A percentile compares a stretch with the other conserved stretches of the same genome.
Evolutionary conservation across 2,888 invertebrate genomes (phyloP).

Genomic region (Tachina grossa): DNA sequence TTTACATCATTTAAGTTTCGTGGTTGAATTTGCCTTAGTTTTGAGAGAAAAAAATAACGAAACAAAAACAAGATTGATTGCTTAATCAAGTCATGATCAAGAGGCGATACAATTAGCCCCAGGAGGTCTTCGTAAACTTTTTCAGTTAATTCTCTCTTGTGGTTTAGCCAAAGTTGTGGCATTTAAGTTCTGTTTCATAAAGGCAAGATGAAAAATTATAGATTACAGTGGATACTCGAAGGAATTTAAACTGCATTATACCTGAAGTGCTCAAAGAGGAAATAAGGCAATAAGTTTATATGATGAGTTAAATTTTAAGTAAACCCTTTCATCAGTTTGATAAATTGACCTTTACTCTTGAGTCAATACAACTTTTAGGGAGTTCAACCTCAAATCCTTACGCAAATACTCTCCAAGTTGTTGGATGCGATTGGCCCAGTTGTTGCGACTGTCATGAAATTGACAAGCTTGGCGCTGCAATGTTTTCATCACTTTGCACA

Average conservation of each 20-base stretch:
- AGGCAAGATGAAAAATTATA: slow-evolving; percentile 14
- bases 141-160: slow-evolving; percentile 18
- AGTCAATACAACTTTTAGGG: too few species aligned
- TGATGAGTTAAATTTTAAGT: too few species aligned
- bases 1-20: slow-evolving; percentile 1
- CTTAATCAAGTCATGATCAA: slow-evolving; percentile 78
- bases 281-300: too few species aligned
- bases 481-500: too few species aligned
- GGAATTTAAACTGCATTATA: background rate
- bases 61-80: slow-evolving; percentile 75
- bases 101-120: slow-evolving; percentile 78
- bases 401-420: too few species aligned
- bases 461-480: too few species aligned
- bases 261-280: background rate
- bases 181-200: slow-evolving; percentile 17
- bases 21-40: slow-evolving; percentile 20
- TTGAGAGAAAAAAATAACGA: slow-evolving; percentile 1
- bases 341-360: too few species aligned
- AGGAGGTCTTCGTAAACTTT: slow-evolving; percentile 74
- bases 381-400: too few species aligned
- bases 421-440: too few species aligned
- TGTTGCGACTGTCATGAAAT: too few species aligned
- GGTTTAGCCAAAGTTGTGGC: slow-evolving; percentile 4
- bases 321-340: too few species aligned
- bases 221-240: slow-evolving; percentile 28